Conservation (phyloP, 2,888 invertebrate species). For the Lochmaea crataegi region DNA sequence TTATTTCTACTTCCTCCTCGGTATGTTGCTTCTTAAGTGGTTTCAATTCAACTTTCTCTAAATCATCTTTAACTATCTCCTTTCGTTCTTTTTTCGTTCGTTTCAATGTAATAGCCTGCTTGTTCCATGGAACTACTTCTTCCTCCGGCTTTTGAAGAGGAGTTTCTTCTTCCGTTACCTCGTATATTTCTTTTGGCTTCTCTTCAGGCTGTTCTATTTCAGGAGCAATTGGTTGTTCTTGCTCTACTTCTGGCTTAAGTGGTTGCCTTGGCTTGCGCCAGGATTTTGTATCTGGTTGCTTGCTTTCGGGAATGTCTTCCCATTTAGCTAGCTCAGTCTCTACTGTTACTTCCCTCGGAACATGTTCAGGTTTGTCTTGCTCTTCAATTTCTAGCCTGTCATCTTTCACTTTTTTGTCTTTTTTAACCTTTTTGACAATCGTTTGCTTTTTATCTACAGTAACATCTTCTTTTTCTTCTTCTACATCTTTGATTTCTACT, state of each 20-base stretch:
- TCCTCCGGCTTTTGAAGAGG: slow-evolving; percentile 30
- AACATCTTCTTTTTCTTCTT: slow-evolving; percentile 14
- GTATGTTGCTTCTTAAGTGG: slow-evolving; percentile 43
- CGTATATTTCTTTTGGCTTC: slow-evolving; percentile 52
- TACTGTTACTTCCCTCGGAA: slow-evolving; percentile 24
- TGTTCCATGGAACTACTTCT: slow-evolving; percentile 67
- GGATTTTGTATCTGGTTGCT: slow-evolving; percentile 64
- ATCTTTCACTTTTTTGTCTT: slow-evolving; percentile 66
- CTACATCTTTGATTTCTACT: not conserved
- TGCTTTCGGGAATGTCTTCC: not conserved
- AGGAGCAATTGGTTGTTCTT: not conserved
- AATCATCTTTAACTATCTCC: slow-evolving; percentile 61
- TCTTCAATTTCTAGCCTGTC: slow-evolving; percentile 70
- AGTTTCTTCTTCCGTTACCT: slow-evolving; percentile 53
- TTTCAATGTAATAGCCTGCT: slow-evolving; percentile 71
- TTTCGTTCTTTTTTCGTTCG: slow-evolving; percentile 61
- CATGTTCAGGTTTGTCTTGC: slow-evolving; percentile 42
- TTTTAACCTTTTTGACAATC: slow-evolving; percentile 64
- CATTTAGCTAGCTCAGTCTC: slow-evolving; percentile 6
- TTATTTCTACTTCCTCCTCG: not conserved
- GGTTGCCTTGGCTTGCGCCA: slow-evolving; percentile 45
- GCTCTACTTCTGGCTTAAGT: slow-evolving; percentile 8
- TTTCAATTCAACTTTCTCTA: slow-evolving; percentile 50
- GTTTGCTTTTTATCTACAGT: slow-evolving; percentile 55
- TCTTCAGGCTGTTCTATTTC: not conserved